Percentiles rank a stretch among this genome's conserved stretches.
phyloP scores from a whole-genome alignment of 2,888 invertebrate genomes.

The Neocrepidodera transversa region DNA sequence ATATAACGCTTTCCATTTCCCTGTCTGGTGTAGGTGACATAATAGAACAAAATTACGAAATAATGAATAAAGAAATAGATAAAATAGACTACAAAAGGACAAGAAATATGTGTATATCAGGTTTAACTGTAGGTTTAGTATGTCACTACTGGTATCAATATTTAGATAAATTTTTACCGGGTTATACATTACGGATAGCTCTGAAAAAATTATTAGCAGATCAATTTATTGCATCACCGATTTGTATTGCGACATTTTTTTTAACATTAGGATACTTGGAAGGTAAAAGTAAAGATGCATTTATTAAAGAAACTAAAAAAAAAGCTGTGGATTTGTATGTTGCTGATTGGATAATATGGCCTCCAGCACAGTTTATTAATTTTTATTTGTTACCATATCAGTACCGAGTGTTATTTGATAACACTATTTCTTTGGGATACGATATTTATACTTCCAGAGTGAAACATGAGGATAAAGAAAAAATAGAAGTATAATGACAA shows the following conservation, averaged over 20 bases:
- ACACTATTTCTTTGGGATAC: constrained; percentile 82
- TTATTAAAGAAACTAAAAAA: constrained; percentile 71
- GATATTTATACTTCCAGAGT: constrained; percentile 86
- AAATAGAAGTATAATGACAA: neutral
- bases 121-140: constrained; percentile 77
- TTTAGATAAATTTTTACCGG: constrained; percentile 76
- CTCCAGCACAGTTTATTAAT: constrained; percentile 91
- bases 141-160: constrained; percentile 88
- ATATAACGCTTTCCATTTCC: constrained; percentile 76
- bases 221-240: constrained; percentile 83
- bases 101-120: constrained; percentile 78
- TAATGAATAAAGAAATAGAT: constrained; percentile 64
- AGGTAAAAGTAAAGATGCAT: constrained; percentile 65
- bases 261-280: constrained; percentile 77
- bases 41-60: constrained; percentile 82
- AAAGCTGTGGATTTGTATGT: constrained; percentile 82
- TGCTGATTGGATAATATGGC: constrained; percentile 93
- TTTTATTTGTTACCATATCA: constrained; percentile 85
- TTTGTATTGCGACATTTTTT: constrained; percentile 80
- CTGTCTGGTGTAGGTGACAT: constrained; percentile 82
- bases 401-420: constrained; percentile 88
- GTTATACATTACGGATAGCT: constrained; percentile 70
- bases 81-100: constrained; percentile 70
- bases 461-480: constrained; percentile 62
- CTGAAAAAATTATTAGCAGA: constrained; percentile 82